Evolutionary conservation across 1,140 invertebrate species (phyloP).

Genomic region (Pristionchus pacificus): DNA sequence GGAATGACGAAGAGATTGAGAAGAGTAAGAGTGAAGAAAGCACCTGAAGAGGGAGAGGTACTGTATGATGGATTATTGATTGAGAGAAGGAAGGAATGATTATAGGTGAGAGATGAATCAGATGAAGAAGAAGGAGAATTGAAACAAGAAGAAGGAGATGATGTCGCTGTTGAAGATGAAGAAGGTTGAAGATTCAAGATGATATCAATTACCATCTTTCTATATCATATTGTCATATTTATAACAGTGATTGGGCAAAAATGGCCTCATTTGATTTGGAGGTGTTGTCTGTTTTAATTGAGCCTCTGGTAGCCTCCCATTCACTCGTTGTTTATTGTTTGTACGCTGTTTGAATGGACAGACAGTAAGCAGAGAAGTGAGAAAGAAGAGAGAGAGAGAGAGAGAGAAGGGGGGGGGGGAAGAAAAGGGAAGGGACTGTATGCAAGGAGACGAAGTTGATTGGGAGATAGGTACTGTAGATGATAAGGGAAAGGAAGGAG

Average conservation of each 20-base stretch:
- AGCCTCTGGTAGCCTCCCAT: not conserved
- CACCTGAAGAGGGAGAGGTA: conserved; percentile 16
- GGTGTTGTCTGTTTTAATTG: not conserved
- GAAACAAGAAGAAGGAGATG: conserved; percentile 15
- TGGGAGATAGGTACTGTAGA: too few species aligned
- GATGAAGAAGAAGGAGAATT: conserved; percentile 24
- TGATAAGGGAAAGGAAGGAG: too few species aligned
- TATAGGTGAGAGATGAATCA: conserved; percentile 12
- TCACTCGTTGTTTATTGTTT: not conserved
- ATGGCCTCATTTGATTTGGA: not conserved
- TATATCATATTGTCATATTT: not conserved
- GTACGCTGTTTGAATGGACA: too few species aligned
- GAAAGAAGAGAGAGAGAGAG: too few species aligned
- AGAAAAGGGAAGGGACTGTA: too few species aligned
- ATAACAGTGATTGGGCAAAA: not conserved
- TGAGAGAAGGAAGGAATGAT: not conserved
- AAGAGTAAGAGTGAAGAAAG: conserved; percentile 17
- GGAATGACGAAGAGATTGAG: conserved; percentile 16
- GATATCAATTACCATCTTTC: not conserved
- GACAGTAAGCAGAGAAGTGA: too few species aligned
- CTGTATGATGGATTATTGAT: not conserved
- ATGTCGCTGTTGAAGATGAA: conserved; percentile 11
- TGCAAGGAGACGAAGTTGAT: too few species aligned
- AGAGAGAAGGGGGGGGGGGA: too few species aligned
- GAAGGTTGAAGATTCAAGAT: not conserved